phyloP scores from a whole-genome alignment of 2,797 vertebrate species.

The Crotalus adamanteus region DNA sequence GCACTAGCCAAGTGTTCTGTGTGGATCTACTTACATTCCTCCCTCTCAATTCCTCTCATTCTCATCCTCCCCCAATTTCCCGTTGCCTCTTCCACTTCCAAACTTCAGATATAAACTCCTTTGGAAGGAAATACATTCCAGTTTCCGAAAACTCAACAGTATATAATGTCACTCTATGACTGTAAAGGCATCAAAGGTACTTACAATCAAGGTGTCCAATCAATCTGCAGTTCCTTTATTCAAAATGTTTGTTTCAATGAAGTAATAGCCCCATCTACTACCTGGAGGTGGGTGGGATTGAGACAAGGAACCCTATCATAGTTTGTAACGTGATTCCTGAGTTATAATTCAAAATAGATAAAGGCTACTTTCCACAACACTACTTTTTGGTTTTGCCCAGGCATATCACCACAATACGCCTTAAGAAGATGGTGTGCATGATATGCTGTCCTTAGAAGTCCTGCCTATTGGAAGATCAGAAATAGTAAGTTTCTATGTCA shows the following conservation, averaged over 20 bases:
- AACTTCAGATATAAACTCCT: not conserved
- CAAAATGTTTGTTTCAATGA: not conserved
- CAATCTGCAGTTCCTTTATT: not conserved
- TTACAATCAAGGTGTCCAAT: not conserved
- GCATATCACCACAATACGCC: not conserved
- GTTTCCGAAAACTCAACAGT: not conserved
- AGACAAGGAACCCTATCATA: not conserved
- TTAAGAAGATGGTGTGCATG: not conserved
- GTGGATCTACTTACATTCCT: not conserved
- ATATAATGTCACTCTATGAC: not conserved
- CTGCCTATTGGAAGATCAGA: not conserved
- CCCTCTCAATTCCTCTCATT: not conserved
- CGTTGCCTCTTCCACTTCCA: not conserved
- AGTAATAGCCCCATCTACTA: not conserved
- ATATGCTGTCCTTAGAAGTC: not conserved
- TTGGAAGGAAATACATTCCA: not conserved
- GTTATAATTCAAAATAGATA: not conserved
- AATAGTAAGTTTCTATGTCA: not conserved
- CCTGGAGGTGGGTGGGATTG: not conserved
- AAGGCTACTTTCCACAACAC: not conserved
- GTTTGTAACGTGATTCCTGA: not conserved
- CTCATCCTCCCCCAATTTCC: not conserved
- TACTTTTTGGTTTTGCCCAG: not conserved
- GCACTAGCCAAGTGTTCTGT: not conserved
- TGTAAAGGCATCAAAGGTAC: not conserved